Percentiles rank a stretch among this genome's conserved stretches.
Evolutionary conservation across 2,888 invertebrate species (phyloP).

Genomic region (Drosophila cracens): DNA sequence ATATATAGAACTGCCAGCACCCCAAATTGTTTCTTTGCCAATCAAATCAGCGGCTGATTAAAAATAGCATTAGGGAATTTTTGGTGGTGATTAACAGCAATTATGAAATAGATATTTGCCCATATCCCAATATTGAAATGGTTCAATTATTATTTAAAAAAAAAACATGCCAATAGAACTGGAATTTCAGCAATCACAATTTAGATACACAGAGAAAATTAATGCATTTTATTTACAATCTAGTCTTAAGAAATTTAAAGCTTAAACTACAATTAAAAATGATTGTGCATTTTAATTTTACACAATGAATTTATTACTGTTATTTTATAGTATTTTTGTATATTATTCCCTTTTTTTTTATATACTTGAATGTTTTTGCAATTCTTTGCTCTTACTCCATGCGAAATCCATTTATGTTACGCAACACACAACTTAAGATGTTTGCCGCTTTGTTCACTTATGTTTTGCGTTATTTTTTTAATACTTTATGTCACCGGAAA

Average conservation of each 20-base stretch:
- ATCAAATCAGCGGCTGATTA: constrained; percentile 10
- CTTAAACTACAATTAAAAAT: not conserved
- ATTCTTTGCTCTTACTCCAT: constrained; percentile 58
- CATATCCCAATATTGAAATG: not conserved
- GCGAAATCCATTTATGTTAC: constrained; percentile 68
- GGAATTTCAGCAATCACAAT: not conserved
- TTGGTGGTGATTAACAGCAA: not conserved
- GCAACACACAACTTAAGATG: constrained; percentile 57
- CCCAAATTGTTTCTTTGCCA: not conserved
- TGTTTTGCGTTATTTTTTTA: not conserved
- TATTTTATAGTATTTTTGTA: constrained; percentile 71
- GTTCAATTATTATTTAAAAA: not conserved
- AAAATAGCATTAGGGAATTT: constrained; percentile 24
- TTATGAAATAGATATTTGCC: not conserved
- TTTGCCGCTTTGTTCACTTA: not conserved
- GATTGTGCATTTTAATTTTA: constrained; percentile 70
- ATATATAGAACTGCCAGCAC: constrained; percentile 18
- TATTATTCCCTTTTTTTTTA: constrained; percentile 18
- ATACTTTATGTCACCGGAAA: not conserved
- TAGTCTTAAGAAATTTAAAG: not conserved
- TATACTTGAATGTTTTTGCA: constrained; percentile 16
- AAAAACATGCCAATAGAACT: not conserved
- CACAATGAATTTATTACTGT: constrained; percentile 68
- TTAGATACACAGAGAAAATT: not conserved
- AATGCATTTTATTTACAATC: not conserved